Evolutionary conservation across 2,113 vertebrate species (phyloP).

Genomic region (Himantopus leucocephalus): DNA sequence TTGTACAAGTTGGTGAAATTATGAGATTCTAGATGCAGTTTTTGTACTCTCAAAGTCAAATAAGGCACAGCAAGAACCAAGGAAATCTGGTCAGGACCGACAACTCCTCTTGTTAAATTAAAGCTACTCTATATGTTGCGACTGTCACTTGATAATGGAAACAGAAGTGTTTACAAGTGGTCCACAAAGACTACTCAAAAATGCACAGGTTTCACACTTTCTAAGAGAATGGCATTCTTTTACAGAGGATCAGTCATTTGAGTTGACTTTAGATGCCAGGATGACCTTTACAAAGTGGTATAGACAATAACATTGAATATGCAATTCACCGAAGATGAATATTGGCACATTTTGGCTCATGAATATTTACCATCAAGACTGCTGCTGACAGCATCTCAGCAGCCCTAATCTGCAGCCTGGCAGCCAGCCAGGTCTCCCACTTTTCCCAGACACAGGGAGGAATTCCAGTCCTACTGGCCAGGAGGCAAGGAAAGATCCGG

Average conservation of each 20-base stretch:
- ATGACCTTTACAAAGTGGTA: constrained; percentile 39
- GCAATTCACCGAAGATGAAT: constrained; percentile 16
- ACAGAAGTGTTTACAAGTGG: constrained; percentile 15
- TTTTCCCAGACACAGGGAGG: not conserved
- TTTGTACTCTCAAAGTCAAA: constrained; percentile 41
- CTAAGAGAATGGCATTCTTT: not conserved
- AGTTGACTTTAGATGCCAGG: constrained; percentile 17
- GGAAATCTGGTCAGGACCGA: not conserved
- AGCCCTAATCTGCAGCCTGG: constrained; percentile 27
- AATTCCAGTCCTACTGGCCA: constrained; percentile 8
- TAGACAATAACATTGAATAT: constrained; percentile 49
- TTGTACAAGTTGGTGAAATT: not conserved
- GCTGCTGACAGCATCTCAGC: constrained; percentile 46
- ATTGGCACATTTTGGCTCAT: constrained; percentile 47
- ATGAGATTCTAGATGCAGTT: not conserved
- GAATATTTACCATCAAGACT: constrained; percentile 61
- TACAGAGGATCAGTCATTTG: constrained; percentile 4
- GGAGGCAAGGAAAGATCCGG: not conserved
- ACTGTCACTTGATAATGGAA: constrained; percentile 35
- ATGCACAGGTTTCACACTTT: constrained; percentile 9
- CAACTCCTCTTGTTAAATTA: constrained; percentile 23
- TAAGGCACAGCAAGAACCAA: constrained; percentile 14
- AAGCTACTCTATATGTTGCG: not conserved
- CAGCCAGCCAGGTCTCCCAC: constrained; percentile 18
- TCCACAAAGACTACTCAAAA: not conserved